These are phyloP conservation scores for Darevskia mixta DNA, from an alignment of 2,797 vertebrate genomes.

Conservation along the genomic window DNA sequence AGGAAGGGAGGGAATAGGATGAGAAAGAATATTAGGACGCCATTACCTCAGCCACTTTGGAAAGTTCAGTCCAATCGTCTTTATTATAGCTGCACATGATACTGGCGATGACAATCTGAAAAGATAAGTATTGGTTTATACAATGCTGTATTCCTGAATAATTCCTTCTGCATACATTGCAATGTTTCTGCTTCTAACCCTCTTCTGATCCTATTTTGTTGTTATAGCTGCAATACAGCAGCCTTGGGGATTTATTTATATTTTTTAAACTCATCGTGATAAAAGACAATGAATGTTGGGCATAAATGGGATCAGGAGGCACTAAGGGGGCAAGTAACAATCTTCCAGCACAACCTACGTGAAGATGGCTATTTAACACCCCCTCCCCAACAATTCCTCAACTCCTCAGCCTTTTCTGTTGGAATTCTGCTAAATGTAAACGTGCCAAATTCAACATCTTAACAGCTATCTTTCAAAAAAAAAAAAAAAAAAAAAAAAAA, in stretches of 20 bases:
- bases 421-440: background rate
- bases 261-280: background rate
- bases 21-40: slow-evolving; percentile 54
- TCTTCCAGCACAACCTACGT: background rate
- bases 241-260: background rate
- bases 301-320: too few species aligned
- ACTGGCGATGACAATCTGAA: slow-evolving; percentile 87
- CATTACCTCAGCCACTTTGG: slow-evolving; percentile 88
- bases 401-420: background rate
- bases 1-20: slow-evolving; percentile 25
- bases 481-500: background rate
- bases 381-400: background rate
- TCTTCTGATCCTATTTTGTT: background rate
- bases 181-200: slow-evolving; percentile 32
- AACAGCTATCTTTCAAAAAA: background rate
- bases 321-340: background rate
- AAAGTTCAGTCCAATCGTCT: slow-evolving; percentile 87
- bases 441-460: background rate
- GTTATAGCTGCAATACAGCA: background rate
- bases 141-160: background rate
- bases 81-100: slow-evolving; percentile 89
- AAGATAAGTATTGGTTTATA: slow-evolving; percentile 46
- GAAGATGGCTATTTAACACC: background rate
- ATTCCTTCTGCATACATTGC: background rate
- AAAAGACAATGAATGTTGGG: background rate